Percentiles rank a stretch among this genome's conserved stretches.
These are phyloP conservation scores for Pentalonia nigronervosa DNA, from an alignment of 1,140 invertebrate genomes.

Conservation along the genomic window DNA sequence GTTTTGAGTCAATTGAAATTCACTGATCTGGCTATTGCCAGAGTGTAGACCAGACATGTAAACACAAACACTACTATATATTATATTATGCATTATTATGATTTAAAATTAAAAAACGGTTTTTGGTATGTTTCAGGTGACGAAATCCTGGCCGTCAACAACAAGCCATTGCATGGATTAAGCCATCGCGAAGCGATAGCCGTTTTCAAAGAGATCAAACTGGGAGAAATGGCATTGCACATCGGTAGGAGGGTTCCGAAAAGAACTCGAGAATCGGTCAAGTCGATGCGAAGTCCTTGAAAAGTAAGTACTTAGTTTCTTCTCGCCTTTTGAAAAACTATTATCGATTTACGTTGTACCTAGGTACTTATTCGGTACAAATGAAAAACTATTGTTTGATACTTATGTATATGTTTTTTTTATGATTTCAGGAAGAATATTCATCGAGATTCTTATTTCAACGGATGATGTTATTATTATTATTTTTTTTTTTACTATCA, in stretches of 20 bases:
- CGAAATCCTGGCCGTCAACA: constrained; percentile 91
- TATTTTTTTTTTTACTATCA: background rate
- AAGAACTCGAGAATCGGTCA: constrained; percentile 63
- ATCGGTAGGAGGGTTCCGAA: constrained; percentile 73
- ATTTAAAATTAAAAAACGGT: background rate
- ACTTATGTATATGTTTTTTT: background rate
- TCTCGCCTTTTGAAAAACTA: background rate
- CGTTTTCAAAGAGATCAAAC: constrained; percentile 88
- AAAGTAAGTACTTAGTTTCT: constrained; percentile 15
- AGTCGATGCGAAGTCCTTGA: constrained; percentile 49
- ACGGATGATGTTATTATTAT: constrained; percentile 28
- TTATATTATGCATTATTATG: background rate
- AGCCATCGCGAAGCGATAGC: constrained; percentile 88
- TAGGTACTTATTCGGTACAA: no score
- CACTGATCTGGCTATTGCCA: background rate
- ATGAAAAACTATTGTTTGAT: background rate
- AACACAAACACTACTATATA: background rate
- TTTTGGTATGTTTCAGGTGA: constrained; percentile 74
- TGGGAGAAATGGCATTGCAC: constrained; percentile 83
- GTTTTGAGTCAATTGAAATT: background rate
- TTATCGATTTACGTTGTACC: no score
- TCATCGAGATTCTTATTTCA: constrained; percentile 48
- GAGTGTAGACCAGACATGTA: no score
- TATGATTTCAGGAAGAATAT: constrained; percentile 41
- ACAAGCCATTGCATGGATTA: constrained; percentile 79